Evolutionary conservation across 2,113 vertebrate genomes (phyloP).

Genomic region (Vicugna pacos): DNA sequence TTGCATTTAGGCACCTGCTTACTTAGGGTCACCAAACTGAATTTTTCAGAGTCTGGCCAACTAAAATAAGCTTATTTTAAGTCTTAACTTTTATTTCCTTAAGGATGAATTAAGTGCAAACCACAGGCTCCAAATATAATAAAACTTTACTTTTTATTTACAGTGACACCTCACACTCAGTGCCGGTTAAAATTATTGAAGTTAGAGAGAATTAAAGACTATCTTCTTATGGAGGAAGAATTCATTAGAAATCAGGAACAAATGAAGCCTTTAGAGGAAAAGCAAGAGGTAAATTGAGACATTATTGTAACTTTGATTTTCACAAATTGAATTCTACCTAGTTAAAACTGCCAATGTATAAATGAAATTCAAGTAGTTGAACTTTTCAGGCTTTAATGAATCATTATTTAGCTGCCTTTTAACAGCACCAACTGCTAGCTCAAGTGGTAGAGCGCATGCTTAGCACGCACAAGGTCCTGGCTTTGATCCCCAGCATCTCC

Average conservation of each 20-base stretch:
- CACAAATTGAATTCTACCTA: not conserved
- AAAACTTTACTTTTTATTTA: conserved; percentile 48
- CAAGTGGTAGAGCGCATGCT: too few relatives aligned
- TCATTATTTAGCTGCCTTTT: not conserved
- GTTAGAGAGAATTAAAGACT: conserved; percentile 98
- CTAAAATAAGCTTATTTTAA: not conserved
- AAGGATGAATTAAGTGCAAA: not conserved
- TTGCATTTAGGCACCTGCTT: not conserved
- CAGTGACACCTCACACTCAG: conserved; percentile 98
- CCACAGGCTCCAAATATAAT: not conserved
- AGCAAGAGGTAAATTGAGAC: conserved; percentile 93
- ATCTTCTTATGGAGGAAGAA: conserved; percentile 98
- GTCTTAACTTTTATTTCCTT: not conserved
- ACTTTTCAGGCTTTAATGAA: not conserved
- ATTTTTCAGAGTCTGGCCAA: not conserved
- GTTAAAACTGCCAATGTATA: not conserved
- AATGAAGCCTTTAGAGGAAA: conserved; percentile 99
- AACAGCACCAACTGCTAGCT: not conserved
- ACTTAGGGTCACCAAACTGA: not conserved
- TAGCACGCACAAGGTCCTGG: too few relatives aligned
- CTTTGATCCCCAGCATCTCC: too few relatives aligned
- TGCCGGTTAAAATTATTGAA: conserved; percentile 97
- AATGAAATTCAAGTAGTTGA: not conserved
- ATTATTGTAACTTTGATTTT: not conserved
- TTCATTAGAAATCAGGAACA: conserved; percentile 99